Conservation (phyloP, 2,113 vertebrate species). For the Callospermophilus lateralis region DNA sequence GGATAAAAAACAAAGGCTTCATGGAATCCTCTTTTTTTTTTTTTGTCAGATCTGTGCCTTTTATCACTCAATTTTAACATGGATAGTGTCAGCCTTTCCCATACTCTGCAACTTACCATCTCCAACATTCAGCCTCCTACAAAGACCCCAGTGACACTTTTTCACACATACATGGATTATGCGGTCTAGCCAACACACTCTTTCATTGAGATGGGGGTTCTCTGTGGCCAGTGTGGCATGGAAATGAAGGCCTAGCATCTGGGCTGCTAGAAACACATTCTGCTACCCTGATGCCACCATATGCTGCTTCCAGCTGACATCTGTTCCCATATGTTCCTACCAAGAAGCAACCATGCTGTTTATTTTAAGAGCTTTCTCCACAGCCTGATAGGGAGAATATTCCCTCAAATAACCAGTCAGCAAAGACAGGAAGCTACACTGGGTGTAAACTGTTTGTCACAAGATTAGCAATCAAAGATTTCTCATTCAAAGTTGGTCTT, state of each 20-base stretch:
- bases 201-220: slow-evolving; percentile 62
- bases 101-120: neutral
- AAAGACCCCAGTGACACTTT: slow-evolving; percentile 54
- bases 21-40: neutral
- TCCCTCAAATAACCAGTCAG: slow-evolving; percentile 60
- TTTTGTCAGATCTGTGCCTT: neutral
- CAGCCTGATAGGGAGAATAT: slow-evolving; percentile 56
- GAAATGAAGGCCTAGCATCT: slow-evolving; percentile 41
- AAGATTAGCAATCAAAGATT: slow-evolving; percentile 64
- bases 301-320: slow-evolving; percentile 81
- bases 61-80: neutral
- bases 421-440: slow-evolving; percentile 73
- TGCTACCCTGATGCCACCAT: slow-evolving; percentile 82
- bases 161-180: slow-evolving; percentile 49
- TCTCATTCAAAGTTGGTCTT: slow-evolving; percentile 40
- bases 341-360: slow-evolving; percentile 80
- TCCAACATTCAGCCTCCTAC: neutral
- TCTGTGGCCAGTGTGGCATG: slow-evolving; percentile 44
- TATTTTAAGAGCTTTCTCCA: slow-evolving; percentile 81
- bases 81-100: neutral
- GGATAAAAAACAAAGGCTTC: slow-evolving; percentile 69
- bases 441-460: slow-evolving; percentile 62
- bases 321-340: slow-evolving; percentile 79
- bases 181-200: slow-evolving; percentile 67
- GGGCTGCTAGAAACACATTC: slow-evolving; percentile 40